phyloP scores from a whole-genome alignment of 2,888 invertebrate genomes.

The Microctonus aethiopoides region DNA sequence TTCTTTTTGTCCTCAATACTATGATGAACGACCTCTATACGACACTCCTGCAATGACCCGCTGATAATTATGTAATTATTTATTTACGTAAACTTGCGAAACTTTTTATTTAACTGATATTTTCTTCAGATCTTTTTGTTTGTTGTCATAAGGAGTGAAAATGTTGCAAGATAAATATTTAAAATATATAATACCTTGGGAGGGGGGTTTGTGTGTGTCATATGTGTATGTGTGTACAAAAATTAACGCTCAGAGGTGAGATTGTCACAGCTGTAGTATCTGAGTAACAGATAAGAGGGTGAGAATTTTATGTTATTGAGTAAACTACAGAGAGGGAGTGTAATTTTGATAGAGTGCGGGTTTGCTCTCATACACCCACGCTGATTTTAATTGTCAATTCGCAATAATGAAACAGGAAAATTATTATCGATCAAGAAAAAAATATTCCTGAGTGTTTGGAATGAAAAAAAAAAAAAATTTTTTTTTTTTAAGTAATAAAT shows the following conservation, averaged over 20 bases:
- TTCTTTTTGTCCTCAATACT: slow-evolving; percentile 19
- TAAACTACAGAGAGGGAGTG: slow-evolving; percentile 59
- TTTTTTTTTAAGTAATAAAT: neutral
- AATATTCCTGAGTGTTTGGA: neutral
- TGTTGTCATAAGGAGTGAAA: neutral
- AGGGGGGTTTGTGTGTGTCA: neutral
- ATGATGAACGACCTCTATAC: neutral
- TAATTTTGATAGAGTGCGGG: slow-evolving; percentile 65
- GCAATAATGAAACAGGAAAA: slow-evolving; percentile 5
- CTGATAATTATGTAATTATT: slow-evolving; percentile 51
- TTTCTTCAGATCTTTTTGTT: neutral
- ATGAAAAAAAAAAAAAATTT: neutral
- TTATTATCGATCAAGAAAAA: neutral
- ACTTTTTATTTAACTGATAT: neutral
- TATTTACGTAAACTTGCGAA: neutral
- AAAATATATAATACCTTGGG: neutral
- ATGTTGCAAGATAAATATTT: neutral
- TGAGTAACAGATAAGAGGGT: slow-evolving; percentile 54
- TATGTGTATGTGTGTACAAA: slow-evolving; percentile 50
- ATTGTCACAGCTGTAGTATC: slow-evolving; percentile 52
- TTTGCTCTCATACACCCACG: slow-evolving; percentile 49
- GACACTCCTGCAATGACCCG: slow-evolving; percentile 10
- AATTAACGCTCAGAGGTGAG: slow-evolving; percentile 61
- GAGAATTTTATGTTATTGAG: neutral
- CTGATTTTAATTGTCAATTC: slow-evolving; percentile 8